These are phyloP conservation scores for Leptodactylus fallax DNA, from an alignment of 2,797 vertebrate species.

Conservation along the genomic window DNA sequence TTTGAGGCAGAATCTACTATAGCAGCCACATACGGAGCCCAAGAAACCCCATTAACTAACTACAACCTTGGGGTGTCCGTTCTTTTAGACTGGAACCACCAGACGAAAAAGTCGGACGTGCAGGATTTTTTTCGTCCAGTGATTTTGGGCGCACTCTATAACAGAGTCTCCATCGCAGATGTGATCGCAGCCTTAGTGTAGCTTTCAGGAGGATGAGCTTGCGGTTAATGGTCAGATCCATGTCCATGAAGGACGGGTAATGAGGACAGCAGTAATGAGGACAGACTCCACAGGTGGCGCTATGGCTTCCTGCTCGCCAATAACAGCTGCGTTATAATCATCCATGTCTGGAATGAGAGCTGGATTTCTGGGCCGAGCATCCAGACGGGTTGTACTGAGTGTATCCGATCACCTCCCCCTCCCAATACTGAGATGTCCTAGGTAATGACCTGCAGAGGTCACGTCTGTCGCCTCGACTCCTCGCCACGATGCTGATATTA, in stretches of 20 bases:
- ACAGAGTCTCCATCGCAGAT: too few species aligned
- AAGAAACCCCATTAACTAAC: too few species aligned
- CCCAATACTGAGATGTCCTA: not conserved
- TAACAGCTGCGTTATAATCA: not conserved
- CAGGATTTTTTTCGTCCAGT: too few species aligned
- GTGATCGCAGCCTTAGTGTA: too few species aligned
- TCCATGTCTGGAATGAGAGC: not conserved
- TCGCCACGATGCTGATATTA: not conserved
- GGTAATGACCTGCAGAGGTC: not conserved
- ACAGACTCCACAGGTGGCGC: not conserved
- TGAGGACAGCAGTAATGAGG: constrained; percentile 25
- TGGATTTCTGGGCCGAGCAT: not conserved
- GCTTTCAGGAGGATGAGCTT: not conserved
- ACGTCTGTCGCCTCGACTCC: not conserved
- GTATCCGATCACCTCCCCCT: not conserved
- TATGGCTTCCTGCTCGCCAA: not conserved
- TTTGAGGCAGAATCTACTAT: too few species aligned
- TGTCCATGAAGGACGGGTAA: constrained; percentile 14
- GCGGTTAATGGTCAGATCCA: not conserved
- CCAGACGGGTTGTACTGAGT: not conserved
- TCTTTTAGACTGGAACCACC: too few species aligned
- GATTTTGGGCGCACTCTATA: too few species aligned
- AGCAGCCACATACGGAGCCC: too few species aligned
- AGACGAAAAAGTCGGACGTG: too few species aligned
- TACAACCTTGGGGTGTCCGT: too few species aligned